A percentile compares a stretch with the other conserved stretches of the same genome.
These are phyloP conservation scores for Moxostoma hubbsi DNA, from an alignment of 2,797 vertebrate species.

Conservation along the genomic window DNA sequence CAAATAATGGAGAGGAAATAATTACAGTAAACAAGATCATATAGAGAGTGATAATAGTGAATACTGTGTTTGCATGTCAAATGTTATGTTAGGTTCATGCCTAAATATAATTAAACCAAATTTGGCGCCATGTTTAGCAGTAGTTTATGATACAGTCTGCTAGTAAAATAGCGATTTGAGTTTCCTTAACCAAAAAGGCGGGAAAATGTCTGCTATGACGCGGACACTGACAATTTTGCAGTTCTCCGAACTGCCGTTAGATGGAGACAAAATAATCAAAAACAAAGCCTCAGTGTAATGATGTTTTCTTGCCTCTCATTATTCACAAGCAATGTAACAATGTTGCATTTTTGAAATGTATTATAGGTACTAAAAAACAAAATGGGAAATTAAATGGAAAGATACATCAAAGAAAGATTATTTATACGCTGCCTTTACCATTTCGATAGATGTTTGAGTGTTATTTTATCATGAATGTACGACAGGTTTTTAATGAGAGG, in stretches of 20 bases:
- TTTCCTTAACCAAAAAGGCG: no score
- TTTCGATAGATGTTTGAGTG: constrained; percentile 21
- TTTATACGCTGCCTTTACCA: constrained; percentile 32
- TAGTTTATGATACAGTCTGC: background rate
- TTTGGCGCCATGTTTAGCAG: background rate
- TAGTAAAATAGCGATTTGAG: constrained; percentile 1
- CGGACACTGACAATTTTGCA: background rate
- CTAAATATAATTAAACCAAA: constrained; percentile 1
- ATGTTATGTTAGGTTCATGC: constrained; percentile 5
- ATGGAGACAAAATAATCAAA: constrained; percentile 11
- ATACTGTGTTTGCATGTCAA: constrained; percentile 11
- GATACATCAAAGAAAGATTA: constrained; percentile 16
- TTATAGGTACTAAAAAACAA: constrained; percentile 1
- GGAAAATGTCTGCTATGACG: constrained; percentile 29
- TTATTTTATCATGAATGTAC: constrained; percentile 40
- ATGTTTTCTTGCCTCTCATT: background rate
- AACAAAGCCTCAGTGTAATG: background rate
- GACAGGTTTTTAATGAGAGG: constrained; percentile 19
- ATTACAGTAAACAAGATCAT: no score
- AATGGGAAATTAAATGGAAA: background rate
- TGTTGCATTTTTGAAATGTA: constrained; percentile 16
- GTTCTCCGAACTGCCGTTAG: constrained; percentile 42
- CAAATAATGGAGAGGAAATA: no score
- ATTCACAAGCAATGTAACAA: constrained; percentile 22
- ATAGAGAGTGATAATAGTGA: background rate